phyloP scores from a whole-genome alignment of 1,140 invertebrate genomes.

The Drosophila willistoni region DNA sequence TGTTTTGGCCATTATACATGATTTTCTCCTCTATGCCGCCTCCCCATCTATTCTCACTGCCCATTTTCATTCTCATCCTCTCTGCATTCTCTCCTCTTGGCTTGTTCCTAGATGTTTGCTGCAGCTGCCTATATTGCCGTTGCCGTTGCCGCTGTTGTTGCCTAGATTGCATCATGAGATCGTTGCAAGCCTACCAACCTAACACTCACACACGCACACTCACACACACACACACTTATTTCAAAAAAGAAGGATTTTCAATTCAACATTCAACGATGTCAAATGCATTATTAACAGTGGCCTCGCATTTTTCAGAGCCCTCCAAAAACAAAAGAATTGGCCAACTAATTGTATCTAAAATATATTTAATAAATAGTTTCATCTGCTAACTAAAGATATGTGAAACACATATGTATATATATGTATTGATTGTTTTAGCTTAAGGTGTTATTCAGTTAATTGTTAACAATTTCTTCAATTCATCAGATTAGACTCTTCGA shows the following conservation, averaged over 20 bases:
- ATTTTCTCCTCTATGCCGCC: conserved; percentile 40
- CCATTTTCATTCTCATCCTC: background rate
- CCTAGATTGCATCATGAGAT: conserved; percentile 28
- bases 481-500: too few relatives aligned
- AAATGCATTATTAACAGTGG: conserved; percentile 70
- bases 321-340: background rate
- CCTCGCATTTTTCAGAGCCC: conserved; percentile 23
- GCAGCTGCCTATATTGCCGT: conserved; percentile 24
- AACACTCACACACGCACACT: conserved; percentile 4
- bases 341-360: background rate
- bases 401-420: too few relatives aligned
- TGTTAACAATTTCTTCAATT: too few relatives aligned
- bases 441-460: too few relatives aligned
- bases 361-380: too few relatives aligned
- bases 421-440: too few relatives aligned
- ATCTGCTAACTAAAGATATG: too few relatives aligned
- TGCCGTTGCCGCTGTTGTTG: background rate
- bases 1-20: conserved; percentile 68
- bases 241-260: conserved; percentile 73
- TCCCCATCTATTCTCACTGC: background rate
- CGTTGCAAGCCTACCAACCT: conserved; percentile 7
- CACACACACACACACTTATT: background rate
- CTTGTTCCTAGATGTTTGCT: conserved; percentile 51
- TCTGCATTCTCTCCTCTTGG: background rate
- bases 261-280: conserved; percentile 75